Percentiles rank a stretch among this genome's conserved stretches.
Conservation (phyloP, 2,888 invertebrate genomes). For the Drosophila melanosoma region DNA sequence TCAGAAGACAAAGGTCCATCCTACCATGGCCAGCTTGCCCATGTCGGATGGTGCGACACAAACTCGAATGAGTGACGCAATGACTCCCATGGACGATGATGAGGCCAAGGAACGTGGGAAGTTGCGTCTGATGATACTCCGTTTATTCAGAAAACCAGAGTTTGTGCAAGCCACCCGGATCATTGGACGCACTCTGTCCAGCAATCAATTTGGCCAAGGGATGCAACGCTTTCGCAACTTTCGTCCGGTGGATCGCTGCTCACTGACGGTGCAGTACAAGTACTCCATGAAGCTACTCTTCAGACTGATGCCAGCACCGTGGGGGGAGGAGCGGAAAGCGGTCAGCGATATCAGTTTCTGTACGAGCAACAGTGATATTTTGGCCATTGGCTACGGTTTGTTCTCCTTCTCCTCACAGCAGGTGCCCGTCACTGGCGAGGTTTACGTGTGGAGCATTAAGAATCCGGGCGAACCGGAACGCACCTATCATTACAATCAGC, state of each 20-base stretch:
- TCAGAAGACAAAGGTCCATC: background rate
- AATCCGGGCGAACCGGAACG: constrained; percentile 92
- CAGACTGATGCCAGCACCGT: constrained; percentile 87
- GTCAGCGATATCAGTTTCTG: constrained; percentile 89
- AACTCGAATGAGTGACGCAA: background rate
- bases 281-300: constrained; percentile 89
- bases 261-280: constrained; percentile 87
- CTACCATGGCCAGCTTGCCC: background rate
- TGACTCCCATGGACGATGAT: constrained; percentile 36
- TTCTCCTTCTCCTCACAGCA: constrained; percentile 86
- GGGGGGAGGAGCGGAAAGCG: constrained; percentile 84
- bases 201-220: constrained; percentile 87
- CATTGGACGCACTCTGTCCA: constrained; percentile 90
- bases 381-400: constrained; percentile 91
- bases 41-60: background rate
- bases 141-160: constrained; percentile 31
- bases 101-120: constrained; percentile 56
- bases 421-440: constrained; percentile 87
- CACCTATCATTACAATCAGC: constrained; percentile 87
- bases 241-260: constrained; percentile 86
- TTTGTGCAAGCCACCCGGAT: constrained; percentile 88
- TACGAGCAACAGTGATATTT: constrained; percentile 88
- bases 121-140: constrained; percentile 20
- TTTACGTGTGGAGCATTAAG: constrained; percentile 92
- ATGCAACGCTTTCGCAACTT: constrained; percentile 90